Base-by-base conservation (phyloP, 2,888 invertebrate species). In the Epistrophe grossulariae region DNA sequence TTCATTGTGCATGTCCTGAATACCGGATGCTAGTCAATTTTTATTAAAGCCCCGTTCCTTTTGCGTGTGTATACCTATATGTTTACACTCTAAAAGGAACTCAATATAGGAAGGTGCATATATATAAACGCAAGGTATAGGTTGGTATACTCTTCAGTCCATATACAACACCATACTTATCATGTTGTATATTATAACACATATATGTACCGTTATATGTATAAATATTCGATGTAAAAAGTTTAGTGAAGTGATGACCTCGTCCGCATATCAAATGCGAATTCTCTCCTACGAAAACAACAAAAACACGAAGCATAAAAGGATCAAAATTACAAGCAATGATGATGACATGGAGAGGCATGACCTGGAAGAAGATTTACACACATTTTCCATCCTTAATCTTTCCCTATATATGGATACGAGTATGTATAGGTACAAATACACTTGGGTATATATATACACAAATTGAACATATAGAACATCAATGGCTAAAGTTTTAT, bases 1-100 rank as follows among this genome's bases (percentile, higher is more conserved):
- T 85, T 82, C 85, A 85, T 71, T 82, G 85, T 85, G 85, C 85
- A 82, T 85, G 85, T 82, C 78, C 85, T 85, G 85, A 85, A 85
- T 85, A 85, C 85, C 73, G 85, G 85, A 85, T 85, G 85, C 64
- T 78, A 78, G 85, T 82, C 82, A 82, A 85, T 85, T 85, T 85
- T 85, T 85, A 85, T 85, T 74, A 79, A 73, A 62, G 35, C 40
- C 45, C 24, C 17, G 43, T 66, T 52, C 19, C 35, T 52, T 45
- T 35, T 35, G 35, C 35, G 17, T 8, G 66, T 59, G n/a, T n/a
- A n/a, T n/a, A n/a, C n/a, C n/a, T n/a, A 24, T 52, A 24, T 24
- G 70, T 55, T 55, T 55, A 31, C 55, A 55, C 28, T 55, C 55
- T 35, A 40, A 38, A 52, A 52, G 52, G 48, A 19, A 4, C 35